These are phyloP conservation scores for Toxotes chatareus DNA, from an alignment of 2,113 vertebrate genomes.

Conservation along the genomic window DNA sequence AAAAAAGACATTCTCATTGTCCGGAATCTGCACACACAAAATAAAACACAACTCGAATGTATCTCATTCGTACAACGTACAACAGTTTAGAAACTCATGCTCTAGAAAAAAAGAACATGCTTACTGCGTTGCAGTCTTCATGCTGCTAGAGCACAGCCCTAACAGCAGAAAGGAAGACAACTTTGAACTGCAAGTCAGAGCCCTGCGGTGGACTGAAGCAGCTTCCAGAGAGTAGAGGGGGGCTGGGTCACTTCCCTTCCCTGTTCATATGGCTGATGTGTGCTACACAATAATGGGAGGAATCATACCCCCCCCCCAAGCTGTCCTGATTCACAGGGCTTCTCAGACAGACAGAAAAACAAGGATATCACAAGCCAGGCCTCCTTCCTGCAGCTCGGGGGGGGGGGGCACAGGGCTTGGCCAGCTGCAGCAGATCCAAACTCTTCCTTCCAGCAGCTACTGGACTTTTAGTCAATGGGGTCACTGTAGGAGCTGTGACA, in stretches of 20 bases:
- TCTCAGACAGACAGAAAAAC: conserved; percentile 77
- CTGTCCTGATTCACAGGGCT: conserved; percentile 66
- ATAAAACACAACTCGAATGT: background rate
- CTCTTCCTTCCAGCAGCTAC: conserved; percentile 68
- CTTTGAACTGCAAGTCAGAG: conserved; percentile 64
- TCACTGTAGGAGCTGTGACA: conserved; percentile 55
- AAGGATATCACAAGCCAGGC: conserved; percentile 59
- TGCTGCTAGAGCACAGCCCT: conserved; percentile 34
- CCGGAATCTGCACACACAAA: conserved; percentile 1
- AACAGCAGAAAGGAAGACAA: conserved; percentile 55
- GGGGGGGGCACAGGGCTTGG: conserved; percentile 27
- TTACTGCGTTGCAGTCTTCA: conserved; percentile 1
- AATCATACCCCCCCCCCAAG: conserved; percentile 63
- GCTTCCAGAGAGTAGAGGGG: conserved; percentile 51
- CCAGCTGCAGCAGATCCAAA: conserved; percentile 68
- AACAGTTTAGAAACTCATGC: background rate
- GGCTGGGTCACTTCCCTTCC: conserved; percentile 74
- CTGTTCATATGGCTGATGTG: conserved; percentile 53
- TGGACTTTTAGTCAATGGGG: conserved; percentile 55
- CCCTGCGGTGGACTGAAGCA: conserved; percentile 45
- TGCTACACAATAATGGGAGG: conserved; percentile 71
- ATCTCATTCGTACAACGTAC: background rate
- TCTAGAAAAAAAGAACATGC: background rate
- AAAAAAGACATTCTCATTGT: conserved; percentile 17
- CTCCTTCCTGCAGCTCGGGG: conserved; percentile 71